phyloP scores from a whole-genome alignment of 2,113 vertebrate species.

The Pelodiscus sinensis region DNA sequence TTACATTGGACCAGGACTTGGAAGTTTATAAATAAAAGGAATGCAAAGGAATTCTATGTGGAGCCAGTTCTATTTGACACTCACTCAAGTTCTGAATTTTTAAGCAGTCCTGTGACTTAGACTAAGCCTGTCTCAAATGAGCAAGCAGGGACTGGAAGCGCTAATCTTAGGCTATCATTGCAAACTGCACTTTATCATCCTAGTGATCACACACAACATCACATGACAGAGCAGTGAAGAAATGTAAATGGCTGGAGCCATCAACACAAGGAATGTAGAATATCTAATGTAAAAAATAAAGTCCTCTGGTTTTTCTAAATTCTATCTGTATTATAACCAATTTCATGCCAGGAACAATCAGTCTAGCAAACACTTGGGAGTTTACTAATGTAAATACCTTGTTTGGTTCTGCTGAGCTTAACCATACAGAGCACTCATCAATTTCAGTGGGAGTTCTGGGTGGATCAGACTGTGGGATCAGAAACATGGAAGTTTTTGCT shows the following conservation, averaged over 20 bases:
- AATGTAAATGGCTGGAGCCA: rapidly evolving
- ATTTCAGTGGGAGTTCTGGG: background rate
- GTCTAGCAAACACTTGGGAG: background rate
- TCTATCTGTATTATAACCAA: background rate
- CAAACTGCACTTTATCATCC: background rate
- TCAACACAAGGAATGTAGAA: background rate
- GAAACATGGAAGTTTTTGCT: background rate
- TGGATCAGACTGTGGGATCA: background rate
- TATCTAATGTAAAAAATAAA: background rate
- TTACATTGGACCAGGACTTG: background rate
- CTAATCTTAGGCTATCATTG: background rate
- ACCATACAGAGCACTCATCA: background rate
- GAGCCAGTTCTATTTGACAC: background rate
- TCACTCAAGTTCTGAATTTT: background rate
- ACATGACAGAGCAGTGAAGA: background rate
- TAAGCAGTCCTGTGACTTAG: background rate
- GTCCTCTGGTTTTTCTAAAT: background rate
- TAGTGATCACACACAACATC: background rate
- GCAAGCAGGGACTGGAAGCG: background rate
- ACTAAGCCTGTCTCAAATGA: background rate
- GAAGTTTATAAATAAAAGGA: background rate
- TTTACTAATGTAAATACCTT: background rate
- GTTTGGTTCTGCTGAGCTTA: background rate
- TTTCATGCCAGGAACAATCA: background rate
- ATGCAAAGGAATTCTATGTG: background rate